A percentile compares a stretch with the other conserved stretches of the same genome.
Conservation (phyloP, 2,888 invertebrate genomes). For the Agriopis aurantiaria region DNA sequence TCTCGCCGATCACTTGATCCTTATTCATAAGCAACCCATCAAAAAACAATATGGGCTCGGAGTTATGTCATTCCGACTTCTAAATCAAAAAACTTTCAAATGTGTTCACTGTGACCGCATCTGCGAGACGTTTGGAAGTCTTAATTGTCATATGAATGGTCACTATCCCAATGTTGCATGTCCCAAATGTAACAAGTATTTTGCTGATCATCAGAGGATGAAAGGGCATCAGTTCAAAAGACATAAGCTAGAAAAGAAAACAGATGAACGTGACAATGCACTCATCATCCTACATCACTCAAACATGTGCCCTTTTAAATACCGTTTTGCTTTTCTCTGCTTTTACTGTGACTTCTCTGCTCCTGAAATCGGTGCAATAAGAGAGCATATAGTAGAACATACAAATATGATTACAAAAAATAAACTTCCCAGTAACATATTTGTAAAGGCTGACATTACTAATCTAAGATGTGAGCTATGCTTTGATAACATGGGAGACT, state of each 20-base stretch:
- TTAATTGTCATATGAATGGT: too few relatives aligned
- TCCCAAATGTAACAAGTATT: background rate
- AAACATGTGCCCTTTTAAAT: constrained; percentile 9
- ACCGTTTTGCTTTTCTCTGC: background rate
- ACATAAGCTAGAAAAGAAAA: background rate
- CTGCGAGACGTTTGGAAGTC: too few relatives aligned
- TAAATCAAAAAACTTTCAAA: background rate
- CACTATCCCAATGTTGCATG: too few relatives aligned
- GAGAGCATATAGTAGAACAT: background rate
- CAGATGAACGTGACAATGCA: constrained; percentile 1
- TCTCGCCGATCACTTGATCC: too few relatives aligned
- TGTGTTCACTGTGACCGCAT: constrained; percentile 7
- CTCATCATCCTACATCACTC: background rate
- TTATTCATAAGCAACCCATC: too few relatives aligned
- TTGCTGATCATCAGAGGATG: constrained; percentile 3
- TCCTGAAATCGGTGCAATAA: background rate
- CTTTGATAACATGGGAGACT: background rate
- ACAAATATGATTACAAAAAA: background rate
- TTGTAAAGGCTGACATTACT: constrained; percentile 21
- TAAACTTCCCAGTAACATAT: background rate
- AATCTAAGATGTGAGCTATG: constrained; percentile 19
- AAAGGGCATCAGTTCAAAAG: background rate
- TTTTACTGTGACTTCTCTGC: constrained; percentile 7
- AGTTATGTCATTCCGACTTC: too few relatives aligned
- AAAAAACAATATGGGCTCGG: too few relatives aligned